Conservation (phyloP, 2,888 invertebrate species). For the Lithophane semibrunnea region DNA sequence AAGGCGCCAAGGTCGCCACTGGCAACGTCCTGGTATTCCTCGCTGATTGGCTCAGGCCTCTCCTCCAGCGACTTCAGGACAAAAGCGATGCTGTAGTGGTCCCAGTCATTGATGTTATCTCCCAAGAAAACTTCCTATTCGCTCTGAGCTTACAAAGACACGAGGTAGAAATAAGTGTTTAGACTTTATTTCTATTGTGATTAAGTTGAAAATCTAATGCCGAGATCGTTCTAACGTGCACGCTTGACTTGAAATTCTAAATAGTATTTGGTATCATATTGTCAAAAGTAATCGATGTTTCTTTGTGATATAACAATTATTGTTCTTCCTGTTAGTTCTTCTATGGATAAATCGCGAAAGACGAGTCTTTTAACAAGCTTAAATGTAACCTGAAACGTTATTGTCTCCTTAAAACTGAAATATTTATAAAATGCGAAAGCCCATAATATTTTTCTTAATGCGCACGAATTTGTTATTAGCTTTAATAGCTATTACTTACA, state of each 20-base stretch:
- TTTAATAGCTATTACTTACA: background rate
- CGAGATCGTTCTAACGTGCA: background rate
- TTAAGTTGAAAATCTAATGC: constrained; percentile 20
- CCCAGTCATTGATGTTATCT: constrained; percentile 47
- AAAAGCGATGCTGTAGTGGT: constrained; percentile 36
- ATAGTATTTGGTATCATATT: background rate
- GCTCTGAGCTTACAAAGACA: constrained; percentile 37
- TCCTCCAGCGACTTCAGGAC: constrained; percentile 38
- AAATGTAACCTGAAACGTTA: too few species aligned
- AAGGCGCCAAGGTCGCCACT: constrained; percentile 30
- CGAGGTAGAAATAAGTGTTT: constrained; percentile 39
- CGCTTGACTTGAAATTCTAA: background rate
- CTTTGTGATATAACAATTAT: constrained; percentile 17
- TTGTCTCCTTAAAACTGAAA: background rate
- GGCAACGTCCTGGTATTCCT: constrained; percentile 45
- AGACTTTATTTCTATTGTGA: constrained; percentile 22
- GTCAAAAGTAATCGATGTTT: constrained; percentile 12
- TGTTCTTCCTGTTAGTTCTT: constrained; percentile 5
- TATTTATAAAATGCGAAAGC: background rate
- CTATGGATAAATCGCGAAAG: background rate
- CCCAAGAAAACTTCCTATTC: constrained; percentile 27
- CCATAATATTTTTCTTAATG: background rate
- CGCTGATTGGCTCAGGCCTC: constrained; percentile 45
- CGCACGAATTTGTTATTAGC: background rate
- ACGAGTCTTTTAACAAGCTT: background rate